Evolutionary conservation across 2,113 vertebrate species (phyloP).

Genomic region (Cricetomys ansorgei): DNA sequence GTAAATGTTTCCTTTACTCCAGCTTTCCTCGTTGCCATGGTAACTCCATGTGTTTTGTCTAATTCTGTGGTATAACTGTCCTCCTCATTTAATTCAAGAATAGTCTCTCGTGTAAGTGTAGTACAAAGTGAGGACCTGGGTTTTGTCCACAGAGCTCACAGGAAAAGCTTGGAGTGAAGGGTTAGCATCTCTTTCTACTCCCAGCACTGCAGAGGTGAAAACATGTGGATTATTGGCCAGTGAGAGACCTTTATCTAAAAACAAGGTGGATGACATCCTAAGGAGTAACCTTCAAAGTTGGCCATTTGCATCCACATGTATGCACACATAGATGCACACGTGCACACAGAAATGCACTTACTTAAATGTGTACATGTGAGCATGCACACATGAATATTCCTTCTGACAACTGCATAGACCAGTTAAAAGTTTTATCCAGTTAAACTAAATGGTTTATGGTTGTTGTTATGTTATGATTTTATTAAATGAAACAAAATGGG

Average conservation of each 20-base stretch:
- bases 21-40: slow-evolving; percentile 45
- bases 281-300: neutral
- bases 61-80: neutral
- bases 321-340: neutral
- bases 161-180: neutral
- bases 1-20: slow-evolving; percentile 83
- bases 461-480: neutral
- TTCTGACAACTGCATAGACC: neutral
- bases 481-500: slow-evolving; percentile 36
- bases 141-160: neutral
- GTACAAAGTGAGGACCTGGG: neutral
- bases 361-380: neutral
- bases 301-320: neutral
- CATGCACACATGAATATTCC: neutral
- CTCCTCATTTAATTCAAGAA: neutral
- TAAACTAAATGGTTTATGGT: neutral
- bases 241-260: neutral
- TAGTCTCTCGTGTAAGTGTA: neutral
- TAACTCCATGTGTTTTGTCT: slow-evolving; percentile 19
- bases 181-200: too few species aligned
- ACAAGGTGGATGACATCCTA: neutral
- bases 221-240: neutral
- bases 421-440: neutral
- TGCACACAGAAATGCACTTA: neutral
- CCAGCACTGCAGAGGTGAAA: neutral